Conservation (phyloP, 2,888 invertebrate genomes). For the Ischnura elegans region DNA sequence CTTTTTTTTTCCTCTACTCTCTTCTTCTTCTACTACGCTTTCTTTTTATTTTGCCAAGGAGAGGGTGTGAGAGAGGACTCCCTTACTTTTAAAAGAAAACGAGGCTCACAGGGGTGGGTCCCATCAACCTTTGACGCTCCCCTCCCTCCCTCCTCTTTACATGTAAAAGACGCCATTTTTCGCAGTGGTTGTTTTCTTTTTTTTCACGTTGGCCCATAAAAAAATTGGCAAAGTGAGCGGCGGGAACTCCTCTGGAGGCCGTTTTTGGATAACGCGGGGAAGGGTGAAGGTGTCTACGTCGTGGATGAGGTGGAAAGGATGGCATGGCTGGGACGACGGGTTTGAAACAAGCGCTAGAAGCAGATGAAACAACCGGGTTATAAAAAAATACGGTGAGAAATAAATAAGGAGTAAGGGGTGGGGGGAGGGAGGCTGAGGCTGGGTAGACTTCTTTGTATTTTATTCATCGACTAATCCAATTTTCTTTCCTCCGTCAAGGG, state of each 20-base stretch:
- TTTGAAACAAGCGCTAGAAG: slow-evolving; percentile 32
- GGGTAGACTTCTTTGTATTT: neutral
- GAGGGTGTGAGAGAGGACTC: neutral
- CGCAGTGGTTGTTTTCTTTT: neutral
- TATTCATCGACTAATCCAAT: slow-evolving; percentile 44
- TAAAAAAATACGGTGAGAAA: neutral
- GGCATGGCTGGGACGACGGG: neutral
- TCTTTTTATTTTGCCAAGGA: neutral
- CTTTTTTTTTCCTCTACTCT: neutral
- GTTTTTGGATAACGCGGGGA: neutral
- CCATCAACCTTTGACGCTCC: slow-evolving; percentile 30
- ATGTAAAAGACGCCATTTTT: slow-evolving; percentile 28
- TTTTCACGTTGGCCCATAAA: neutral
- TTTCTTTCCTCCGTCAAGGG: slow-evolving; percentile 34
- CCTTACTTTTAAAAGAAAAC: neutral
- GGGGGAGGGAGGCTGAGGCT: neutral
- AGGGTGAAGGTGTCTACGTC: neutral
- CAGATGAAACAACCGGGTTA: slow-evolving; percentile 17
- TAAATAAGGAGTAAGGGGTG: neutral
- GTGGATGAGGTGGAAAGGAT: neutral
- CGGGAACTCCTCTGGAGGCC: neutral
- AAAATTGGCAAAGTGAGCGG: slow-evolving; percentile 32
- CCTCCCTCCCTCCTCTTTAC: slow-evolving; percentile 1
- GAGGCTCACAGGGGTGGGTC: neutral
- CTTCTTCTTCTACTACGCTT: neutral